A percentile compares a stretch with the other conserved stretches of the same genome.
These are phyloP conservation scores for Formica selysi DNA, from an alignment of 1,140 invertebrate genomes.

Conservation along the genomic window DNA sequence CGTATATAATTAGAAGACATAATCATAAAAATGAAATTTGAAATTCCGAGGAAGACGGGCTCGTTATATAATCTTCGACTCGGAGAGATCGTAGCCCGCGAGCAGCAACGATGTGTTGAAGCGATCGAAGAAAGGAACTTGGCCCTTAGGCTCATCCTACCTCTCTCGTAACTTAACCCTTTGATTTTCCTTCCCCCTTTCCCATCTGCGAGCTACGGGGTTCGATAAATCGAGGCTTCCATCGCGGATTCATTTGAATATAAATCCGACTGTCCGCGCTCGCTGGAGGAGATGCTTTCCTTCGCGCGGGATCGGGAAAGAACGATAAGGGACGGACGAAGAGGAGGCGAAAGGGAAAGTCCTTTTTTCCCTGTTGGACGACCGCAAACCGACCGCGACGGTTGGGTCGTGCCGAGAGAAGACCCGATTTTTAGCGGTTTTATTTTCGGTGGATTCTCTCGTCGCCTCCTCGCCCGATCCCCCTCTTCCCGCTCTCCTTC, in stretches of 20 bases:
- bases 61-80: constrained; percentile 6
- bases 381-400: constrained; percentile 73
- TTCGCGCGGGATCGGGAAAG: constrained; percentile 19
- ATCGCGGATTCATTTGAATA: constrained; percentile 76
- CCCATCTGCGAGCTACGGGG: constrained; percentile 2
- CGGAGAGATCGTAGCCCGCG: constrained; percentile 27
- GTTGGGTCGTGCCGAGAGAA: constrained; percentile 58
- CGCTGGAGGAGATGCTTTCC: constrained; percentile 20
- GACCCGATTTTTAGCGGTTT: constrained; percentile 69
- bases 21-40: constrained; percentile 3
- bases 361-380: constrained; percentile 67
- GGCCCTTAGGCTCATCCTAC: constrained; percentile 17
- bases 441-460: constrained; percentile 56
- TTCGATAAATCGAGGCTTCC: constrained; percentile 70
- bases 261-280: constrained; percentile 72
- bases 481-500: background rate
- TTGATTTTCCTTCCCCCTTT: constrained; percentile 64
- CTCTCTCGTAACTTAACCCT: constrained; percentile 66
- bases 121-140: constrained; percentile 32
- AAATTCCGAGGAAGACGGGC: background rate
- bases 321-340: constrained; percentile 41
- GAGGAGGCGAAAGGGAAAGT: constrained; percentile 42
- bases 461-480: background rate
- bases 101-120: constrained; percentile 14
- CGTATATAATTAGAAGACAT: constrained; percentile 32